Conservation (phyloP, 2,113 vertebrate species). For the Arizona elegans region DNA sequence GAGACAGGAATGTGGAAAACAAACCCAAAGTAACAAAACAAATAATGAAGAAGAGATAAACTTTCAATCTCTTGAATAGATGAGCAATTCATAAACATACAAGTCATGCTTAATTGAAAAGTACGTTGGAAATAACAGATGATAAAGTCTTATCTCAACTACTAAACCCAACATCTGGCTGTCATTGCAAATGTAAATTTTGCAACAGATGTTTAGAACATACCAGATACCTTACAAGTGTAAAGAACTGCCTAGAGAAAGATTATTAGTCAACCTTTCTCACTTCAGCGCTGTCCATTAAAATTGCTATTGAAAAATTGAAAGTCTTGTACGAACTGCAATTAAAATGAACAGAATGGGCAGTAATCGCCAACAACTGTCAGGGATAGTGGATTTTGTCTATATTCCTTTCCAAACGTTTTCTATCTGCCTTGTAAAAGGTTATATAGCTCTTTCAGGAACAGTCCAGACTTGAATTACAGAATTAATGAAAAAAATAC, state of each 20-base stretch:
- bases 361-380: background rate
- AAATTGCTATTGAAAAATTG: conserved; percentile 23
- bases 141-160: conserved; percentile 54
- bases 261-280: conserved; percentile 23
- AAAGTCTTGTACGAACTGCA: background rate
- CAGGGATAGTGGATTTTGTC: background rate
- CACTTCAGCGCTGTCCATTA: conserved; percentile 37
- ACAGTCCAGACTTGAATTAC: background rate
- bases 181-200: conserved; percentile 48
- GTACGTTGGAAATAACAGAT: conserved; percentile 55
- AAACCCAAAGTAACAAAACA: conserved; percentile 62
- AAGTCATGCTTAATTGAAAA: conserved; percentile 65
- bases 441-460: background rate
- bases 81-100: conserved; percentile 62
- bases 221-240: conserved; percentile 37
- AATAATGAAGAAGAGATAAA: conserved; percentile 38
- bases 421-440: background rate
- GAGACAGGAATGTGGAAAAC: conserved; percentile 51
- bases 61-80: conserved; percentile 21
- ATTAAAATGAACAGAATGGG: background rate
- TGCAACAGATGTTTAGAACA: conserved; percentile 54
- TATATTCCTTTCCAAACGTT: background rate
- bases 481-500: background rate
- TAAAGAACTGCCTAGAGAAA: conserved; percentile 26
- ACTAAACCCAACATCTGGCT: conserved; percentile 73